phyloP scores from a whole-genome alignment of 2,113 vertebrate genomes.

The Bufo bufo region DNA sequence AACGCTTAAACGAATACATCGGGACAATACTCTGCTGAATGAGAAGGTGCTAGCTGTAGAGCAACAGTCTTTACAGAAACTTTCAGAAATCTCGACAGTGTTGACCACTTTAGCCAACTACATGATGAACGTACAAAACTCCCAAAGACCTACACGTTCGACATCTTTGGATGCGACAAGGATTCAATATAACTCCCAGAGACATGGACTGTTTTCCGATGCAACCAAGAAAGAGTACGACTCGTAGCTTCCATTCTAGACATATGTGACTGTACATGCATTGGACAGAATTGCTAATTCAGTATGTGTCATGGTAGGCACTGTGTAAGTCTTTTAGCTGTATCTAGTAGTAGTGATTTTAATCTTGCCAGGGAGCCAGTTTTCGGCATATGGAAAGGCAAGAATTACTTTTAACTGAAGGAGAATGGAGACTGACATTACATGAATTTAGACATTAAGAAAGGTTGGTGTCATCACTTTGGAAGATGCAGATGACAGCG shows the following conservation, averaged over 20 bases:
- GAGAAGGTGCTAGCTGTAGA: conserved; percentile 53
- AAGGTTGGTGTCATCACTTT: background rate
- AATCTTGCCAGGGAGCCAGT: background rate
- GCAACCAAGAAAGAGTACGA: conserved; percentile 33
- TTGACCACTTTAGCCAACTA: conserved; percentile 23
- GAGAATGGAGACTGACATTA: background rate
- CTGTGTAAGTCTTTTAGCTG: conserved; percentile 20
- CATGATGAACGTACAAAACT: conserved; percentile 19
- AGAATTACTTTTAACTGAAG: background rate
- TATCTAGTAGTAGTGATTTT: conserved; percentile 30
- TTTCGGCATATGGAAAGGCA: background rate
- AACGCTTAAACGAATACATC: conserved; percentile 51
- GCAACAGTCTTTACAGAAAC: conserved; percentile 47
- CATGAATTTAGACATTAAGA: background rate
- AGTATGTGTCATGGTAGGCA: conserved; percentile 9
- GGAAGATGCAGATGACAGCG: background rate
- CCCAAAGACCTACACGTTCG: conserved; percentile 14
- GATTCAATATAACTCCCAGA: background rate
- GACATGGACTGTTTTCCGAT: conserved; percentile 1
- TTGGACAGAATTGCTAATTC: conserved; percentile 3
- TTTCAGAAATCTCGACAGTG: conserved; percentile 56
- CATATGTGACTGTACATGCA: background rate
- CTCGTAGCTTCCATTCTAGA: conserved; percentile 16
- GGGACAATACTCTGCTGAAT: conserved; percentile 31
- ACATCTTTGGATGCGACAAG: background rate